A percentile compares a stretch with the other conserved stretches of the same genome.
These are phyloP conservation scores for Neoscelio sp. DNA, from an alignment of 2,888 invertebrate species.

Conservation along the genomic window DNA sequence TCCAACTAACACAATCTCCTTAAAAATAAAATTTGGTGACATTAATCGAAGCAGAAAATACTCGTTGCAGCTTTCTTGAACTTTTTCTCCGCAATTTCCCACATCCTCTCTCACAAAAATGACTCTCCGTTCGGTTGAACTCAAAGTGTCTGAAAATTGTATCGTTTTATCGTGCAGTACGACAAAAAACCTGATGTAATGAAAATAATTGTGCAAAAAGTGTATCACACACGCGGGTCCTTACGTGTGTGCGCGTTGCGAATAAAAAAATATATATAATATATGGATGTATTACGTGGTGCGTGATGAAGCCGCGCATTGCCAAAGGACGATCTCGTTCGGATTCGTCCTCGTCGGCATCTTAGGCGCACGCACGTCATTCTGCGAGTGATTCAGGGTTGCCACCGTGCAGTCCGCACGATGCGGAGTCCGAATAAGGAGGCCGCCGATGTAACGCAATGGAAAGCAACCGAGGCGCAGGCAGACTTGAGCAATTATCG, in stretches of 20 bases:
- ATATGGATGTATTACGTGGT: slow-evolving; percentile 45
- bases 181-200: slow-evolving; percentile 33
- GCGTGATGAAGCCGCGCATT: slow-evolving; percentile 58
- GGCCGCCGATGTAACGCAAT: slow-evolving; percentile 70
- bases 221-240: slow-evolving; percentile 24
- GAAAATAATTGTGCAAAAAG: slow-evolving; percentile 57
- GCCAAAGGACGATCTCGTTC: slow-evolving; percentile 63
- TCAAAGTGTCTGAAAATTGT: slow-evolving; percentile 26
- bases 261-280: slow-evolving; percentile 23
- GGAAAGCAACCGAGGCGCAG: slow-evolving; percentile 81
- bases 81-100: slow-evolving; percentile 30
- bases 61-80: no score
- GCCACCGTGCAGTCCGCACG: slow-evolving; percentile 59
- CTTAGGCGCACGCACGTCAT: slow-evolving; percentile 66
- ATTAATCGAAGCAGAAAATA: no score
- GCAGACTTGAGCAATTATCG: slow-evolving; percentile 82
- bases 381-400: slow-evolving; percentile 54
- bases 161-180: slow-evolving; percentile 32
- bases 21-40: no score
- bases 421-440: slow-evolving; percentile 56
- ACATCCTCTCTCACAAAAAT: neutral
- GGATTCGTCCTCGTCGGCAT: slow-evolving; percentile 45
- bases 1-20: no score
- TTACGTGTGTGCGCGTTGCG: neutral
- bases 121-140: neutral